Base-by-base conservation (phyloP, 1,140 invertebrate genomes). In the Bombus pascuorum region DNA sequence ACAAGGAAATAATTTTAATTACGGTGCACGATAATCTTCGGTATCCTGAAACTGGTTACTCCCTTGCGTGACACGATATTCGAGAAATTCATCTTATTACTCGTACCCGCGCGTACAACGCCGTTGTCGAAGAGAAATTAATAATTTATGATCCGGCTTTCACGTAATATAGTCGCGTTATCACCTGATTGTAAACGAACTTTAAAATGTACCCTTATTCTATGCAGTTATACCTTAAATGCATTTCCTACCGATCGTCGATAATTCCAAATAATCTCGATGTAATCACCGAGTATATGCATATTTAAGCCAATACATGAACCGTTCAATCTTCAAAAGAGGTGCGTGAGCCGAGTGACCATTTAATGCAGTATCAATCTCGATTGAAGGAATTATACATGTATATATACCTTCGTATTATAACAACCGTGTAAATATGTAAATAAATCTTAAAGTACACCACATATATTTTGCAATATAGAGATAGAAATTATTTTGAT, bases 111-210 rank as follows among this genome's bases (percentile, higher is more conserved):
- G 37, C 65, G 74, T 47, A 18, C 15, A 47, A 47, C 44, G 15
- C 5, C 44, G 25, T 37, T 59, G 70, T 80, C 77, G 59, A 83
- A 71, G 53, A 37, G 65, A 78, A 77, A 83, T 83, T 83, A 71
- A 78, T 83, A 78, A 78, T 78, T 78, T 83, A 83, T 68, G 66
- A 83, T 78, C 3, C 62, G 18, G 47, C 6, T 83, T 83, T 59
- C 65, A 3, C 59, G 15, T 72, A 47, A 75, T 72, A 66, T 57
- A 25, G 6, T 66, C 74, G 12, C 22, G 34, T 59, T 71, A 34
- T 65, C 65, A 1, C 71, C 37, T 83, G 59, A 57, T 83, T 78
- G 47, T 78, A 44, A 71, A 71, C 66, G 78, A 83, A 83, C 74
- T 71, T 78, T 77, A 47, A 78, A 47, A 44, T 66, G 22, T n/a